Percentiles rank a stretch among this genome's conserved stretches.
These are phyloP conservation scores for Empis livida DNA, from an alignment of 2,888 invertebrate species.

Conservation along the genomic window DNA sequence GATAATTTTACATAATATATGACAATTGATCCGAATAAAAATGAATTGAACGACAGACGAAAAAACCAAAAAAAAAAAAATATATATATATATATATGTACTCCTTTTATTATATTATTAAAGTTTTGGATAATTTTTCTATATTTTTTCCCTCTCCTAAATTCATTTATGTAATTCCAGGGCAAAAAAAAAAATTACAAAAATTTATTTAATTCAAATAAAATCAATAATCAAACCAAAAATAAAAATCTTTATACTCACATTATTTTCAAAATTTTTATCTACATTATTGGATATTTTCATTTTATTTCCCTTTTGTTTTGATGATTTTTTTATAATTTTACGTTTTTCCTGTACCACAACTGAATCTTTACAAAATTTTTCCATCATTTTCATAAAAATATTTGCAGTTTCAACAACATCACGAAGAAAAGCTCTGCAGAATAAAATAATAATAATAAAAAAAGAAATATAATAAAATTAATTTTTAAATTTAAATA, in stretches of 20 bases:
- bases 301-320: constrained; percentile 32
- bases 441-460: constrained; percentile 19
- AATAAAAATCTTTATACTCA: neutral
- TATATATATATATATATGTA: too few species aligned
- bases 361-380: constrained; percentile 47
- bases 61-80: too few species aligned
- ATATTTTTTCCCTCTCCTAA: too few species aligned
- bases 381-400: constrained; percentile 81
- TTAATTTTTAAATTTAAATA: neutral
- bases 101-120: too few species aligned
- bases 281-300: constrained; percentile 25
- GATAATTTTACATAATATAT: constrained; percentile 6
- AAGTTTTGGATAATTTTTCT: too few species aligned
- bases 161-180: too few species aligned
- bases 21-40: neutral
- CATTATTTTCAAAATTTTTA: neutral
- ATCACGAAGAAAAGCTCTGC: constrained; percentile 74
- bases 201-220: too few species aligned
- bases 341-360: constrained; percentile 51
- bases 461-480: constrained; percentile 8
- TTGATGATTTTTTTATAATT: constrained; percentile 13
- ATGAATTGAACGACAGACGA: too few species aligned
- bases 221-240: neutral
- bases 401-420: constrained; percentile 80
- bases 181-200: too few species aligned